These are phyloP conservation scores for Monoplex corrugatus DNA, from an alignment of 2,888 invertebrate species.

Conservation along the genomic window DNA sequence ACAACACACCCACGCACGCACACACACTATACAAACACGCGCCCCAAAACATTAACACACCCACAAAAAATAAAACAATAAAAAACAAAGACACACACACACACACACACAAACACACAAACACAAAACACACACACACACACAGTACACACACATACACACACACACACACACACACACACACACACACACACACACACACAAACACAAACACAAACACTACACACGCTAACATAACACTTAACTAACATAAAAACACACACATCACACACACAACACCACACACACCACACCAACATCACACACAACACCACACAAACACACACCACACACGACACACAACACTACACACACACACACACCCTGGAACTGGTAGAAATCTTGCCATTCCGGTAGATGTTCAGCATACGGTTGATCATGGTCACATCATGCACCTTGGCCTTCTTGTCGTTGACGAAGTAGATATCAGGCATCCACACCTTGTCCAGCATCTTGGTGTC, in stretches of 20 bases:
- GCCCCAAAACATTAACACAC: background rate
- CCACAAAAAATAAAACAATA: too few species aligned
- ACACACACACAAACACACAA: background rate
- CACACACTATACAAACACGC: background rate
- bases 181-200: background rate
- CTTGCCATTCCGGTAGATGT: constrained; percentile 54
- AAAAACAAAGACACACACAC: background rate
- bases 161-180: constrained; percentile 22
- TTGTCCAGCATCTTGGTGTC: constrained; percentile 53
- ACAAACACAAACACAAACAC: background rate
- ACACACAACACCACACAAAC: background rate
- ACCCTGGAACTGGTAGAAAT: constrained; percentile 52
- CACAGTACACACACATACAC: constrained; percentile 2
- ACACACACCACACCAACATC: background rate
- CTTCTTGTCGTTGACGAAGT: constrained; percentile 57
- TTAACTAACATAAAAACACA: background rate
- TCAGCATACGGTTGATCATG: constrained; percentile 51
- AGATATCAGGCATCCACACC: constrained; percentile 56
- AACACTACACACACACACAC: background rate
- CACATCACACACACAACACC: background rate
- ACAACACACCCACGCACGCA: background rate
- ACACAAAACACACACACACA: background rate
- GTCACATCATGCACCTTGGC: constrained; percentile 56
- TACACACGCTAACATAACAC: background rate
- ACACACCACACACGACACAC: background rate